Percentiles rank a stretch among this genome's conserved stretches.
Conservation (phyloP, 2,888 invertebrate species). For the Diarsia mendica region DNA sequence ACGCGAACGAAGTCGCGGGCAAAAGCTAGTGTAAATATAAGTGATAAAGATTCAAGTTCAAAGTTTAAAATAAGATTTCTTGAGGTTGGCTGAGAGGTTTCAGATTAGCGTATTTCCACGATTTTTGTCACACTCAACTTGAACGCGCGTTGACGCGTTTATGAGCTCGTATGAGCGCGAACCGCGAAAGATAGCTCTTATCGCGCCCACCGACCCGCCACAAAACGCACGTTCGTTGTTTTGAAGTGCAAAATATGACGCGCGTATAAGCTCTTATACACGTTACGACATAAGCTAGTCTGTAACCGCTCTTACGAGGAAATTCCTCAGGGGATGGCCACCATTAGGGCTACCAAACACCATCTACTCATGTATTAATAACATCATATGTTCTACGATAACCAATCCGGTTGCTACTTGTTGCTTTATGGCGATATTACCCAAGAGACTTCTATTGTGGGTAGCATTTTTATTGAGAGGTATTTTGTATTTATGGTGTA, state of each 20-base stretch:
- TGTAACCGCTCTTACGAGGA: not conserved
- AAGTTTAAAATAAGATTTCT: too few relatives aligned
- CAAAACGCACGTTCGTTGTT: not conserved
- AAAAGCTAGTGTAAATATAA: too few relatives aligned
- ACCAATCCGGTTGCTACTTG: slow-evolving; percentile 36
- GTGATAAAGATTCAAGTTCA: too few relatives aligned
- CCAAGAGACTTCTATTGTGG: slow-evolving; percentile 12
- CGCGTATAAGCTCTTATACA: not conserved
- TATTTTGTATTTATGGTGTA: slow-evolving; percentile 33
- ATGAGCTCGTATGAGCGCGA: not conserved
- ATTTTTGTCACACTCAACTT: not conserved
- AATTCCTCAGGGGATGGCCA: slow-evolving; percentile 4
- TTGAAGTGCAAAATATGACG: not conserved
- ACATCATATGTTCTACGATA: slow-evolving; percentile 39
- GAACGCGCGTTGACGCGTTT: not conserved
- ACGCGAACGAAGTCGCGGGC: too few relatives aligned
- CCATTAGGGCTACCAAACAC: slow-evolving; percentile 8
- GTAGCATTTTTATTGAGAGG: slow-evolving; percentile 17
- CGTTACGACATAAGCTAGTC: not conserved
- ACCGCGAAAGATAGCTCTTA: not conserved
- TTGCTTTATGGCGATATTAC: slow-evolving; percentile 42
- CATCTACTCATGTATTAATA: slow-evolving; percentile 45
- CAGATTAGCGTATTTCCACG: not conserved
- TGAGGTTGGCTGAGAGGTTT: too few relatives aligned
- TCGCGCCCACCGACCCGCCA: not conserved